Evolutionary conservation across 2,113 vertebrate species (phyloP), one percentile per base, ranked within the genome.

Genomic region (Isurus oxyrinchus): DNA sequence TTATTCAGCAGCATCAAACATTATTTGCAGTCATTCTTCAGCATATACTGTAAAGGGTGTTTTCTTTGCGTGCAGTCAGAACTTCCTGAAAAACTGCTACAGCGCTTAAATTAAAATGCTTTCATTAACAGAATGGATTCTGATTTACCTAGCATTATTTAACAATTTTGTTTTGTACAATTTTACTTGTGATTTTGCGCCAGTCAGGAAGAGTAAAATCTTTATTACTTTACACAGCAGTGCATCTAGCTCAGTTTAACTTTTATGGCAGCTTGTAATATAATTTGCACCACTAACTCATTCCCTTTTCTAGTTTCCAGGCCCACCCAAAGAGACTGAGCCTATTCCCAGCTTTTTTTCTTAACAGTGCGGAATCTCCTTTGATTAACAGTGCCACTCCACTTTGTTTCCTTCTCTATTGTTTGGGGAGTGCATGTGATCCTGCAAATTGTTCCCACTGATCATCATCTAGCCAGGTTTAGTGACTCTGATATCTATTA

Each of bases 331-430:
- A 57, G 49, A 57, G 25, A 13, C 87, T 57, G 10, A 57, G 11
- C 23, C 25, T 27, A 3, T 57, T 27, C 53, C 23, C 53, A 57
- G 4, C 25, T 23, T 19, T 11, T 88, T 49, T 49, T 49, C 1
- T 87, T 86, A 5, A 40, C 11, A 31, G 23, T 90, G 55, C 10
- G 27, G 25, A 90, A 90, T 11, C 87, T 59, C 11, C 59, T 63
- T 35, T 63, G 0, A 40, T 63, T 40, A 94, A 40, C 35, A 94
- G 3, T 35, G 19, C 55, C 31, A 94, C 53, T 23, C 13, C 6
- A 94, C 59, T 94, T 94, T 94, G n/a, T 84, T 84, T 84, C 40
- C 81, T 84, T 44, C 81, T 23, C 40, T 84, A 44, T 44, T 84
- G 40, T 44, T 84, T 44, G 16, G 16, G 40, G 27, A 84, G 40